These are phyloP conservation scores for Eurosta solidaginis DNA, from an alignment of 1,140 invertebrate species.

Conservation along the genomic window DNA sequence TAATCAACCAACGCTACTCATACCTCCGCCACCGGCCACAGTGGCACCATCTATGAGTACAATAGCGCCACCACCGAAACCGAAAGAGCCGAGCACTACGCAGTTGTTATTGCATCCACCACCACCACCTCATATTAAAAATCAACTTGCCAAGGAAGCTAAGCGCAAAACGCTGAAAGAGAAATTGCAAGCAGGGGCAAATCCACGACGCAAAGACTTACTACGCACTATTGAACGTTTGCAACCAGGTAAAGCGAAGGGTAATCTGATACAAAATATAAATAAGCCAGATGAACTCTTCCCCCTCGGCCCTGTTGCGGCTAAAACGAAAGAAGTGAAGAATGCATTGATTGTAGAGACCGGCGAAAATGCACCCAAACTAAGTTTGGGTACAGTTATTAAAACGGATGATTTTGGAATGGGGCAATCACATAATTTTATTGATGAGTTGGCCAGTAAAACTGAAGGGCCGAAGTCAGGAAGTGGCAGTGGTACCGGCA, in stretches of 20 bases:
- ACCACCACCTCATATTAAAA: conserved; percentile 55
- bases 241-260: conserved; percentile 83
- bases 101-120: conserved; percentile 50
- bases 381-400: conserved; percentile 80
- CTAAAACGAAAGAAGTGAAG: conserved; percentile 64
- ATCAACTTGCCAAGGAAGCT: conserved; percentile 54
- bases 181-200: conserved; percentile 44
- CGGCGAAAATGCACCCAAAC: conserved; percentile 72
- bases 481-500: conserved; percentile 37
- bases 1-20: conserved; percentile 33
- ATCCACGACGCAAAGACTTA: conserved; percentile 68
- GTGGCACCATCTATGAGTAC: conserved; percentile 44
- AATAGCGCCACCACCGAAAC: conserved; percentile 58
- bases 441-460: conserved; percentile 61
- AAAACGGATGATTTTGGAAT: conserved; percentile 67
- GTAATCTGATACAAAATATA: conserved; percentile 72
- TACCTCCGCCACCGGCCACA: conserved; percentile 35
- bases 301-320: conserved; percentile 52
- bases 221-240: conserved; percentile 80
- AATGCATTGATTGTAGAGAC: conserved; percentile 63
- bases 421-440: conserved; percentile 66
- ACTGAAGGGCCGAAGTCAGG: conserved; percentile 3
- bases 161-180: conserved; percentile 55
- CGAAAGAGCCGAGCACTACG: conserved; percentile 58
- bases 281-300: conserved; percentile 62